A percentile compares a stretch with the other conserved stretches of the same genome.
phyloP scores from a whole-genome alignment of 2,113 vertebrate species.

The Capra hircus region DNA sequence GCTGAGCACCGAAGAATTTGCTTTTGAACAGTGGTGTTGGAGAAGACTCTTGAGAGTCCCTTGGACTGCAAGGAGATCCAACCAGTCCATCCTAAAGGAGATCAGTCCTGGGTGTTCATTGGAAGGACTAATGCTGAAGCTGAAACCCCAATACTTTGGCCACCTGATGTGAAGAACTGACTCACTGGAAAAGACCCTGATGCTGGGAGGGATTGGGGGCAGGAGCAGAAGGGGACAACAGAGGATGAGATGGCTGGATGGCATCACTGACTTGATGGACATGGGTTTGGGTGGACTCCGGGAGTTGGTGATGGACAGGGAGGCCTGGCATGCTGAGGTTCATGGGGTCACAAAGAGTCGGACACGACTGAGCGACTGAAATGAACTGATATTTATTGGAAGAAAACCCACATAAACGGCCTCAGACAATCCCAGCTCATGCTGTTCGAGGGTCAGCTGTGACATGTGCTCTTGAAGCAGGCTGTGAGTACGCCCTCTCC shows the following conservation, averaged over 20 bases:
- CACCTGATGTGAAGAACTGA: background rate
- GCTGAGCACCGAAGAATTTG: background rate
- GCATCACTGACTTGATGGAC: background rate
- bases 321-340: rapidly evolving
- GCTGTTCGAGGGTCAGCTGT: background rate
- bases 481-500: background rate
- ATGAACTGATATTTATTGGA: background rate
- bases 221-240: background rate
- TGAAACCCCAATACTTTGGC: background rate
- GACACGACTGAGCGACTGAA: background rate
- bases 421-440: background rate
- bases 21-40: background rate
- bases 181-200: background rate
- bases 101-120: background rate
- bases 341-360: background rate
- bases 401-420: background rate
- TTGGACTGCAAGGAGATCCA: background rate
- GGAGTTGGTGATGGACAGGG: background rate
- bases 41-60: background rate
- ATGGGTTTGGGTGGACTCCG: rapidly evolving
- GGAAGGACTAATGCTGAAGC: background rate
- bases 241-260: background rate
- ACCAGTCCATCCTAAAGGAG: background rate
- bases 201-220: background rate
- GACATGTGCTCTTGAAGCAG: background rate